phyloP scores from a whole-genome alignment of 2,888 invertebrate genomes.

The Patella ulyssiponensis region DNA sequence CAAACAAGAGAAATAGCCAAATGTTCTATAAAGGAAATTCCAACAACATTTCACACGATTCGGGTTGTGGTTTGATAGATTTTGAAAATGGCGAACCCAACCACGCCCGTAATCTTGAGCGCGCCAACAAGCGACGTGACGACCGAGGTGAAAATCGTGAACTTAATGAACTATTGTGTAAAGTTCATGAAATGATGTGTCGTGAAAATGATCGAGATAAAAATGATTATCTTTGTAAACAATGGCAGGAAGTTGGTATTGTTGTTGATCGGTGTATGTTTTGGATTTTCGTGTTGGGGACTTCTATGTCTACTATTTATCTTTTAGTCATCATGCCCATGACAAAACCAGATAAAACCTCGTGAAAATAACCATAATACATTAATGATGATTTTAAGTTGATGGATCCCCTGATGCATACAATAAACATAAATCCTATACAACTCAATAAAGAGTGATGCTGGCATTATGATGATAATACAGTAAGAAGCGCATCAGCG shows the following conservation, averaged over 20 bases:
- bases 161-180: slow-evolving; percentile 50
- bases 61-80: slow-evolving; percentile 60
- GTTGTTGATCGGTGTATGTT: slow-evolving; percentile 75
- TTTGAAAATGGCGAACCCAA: slow-evolving; percentile 54
- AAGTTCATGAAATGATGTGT: slow-evolving; percentile 53
- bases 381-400: not conserved
- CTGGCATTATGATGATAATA: too few relatives aligned
- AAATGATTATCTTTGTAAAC: slow-evolving; percentile 47
- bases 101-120: not conserved
- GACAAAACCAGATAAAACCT: slow-evolving; percentile 31
- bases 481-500: too few relatives aligned
- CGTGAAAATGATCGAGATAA: slow-evolving; percentile 56
- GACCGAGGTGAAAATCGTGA: slow-evolving; percentile 39
- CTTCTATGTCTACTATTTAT: slow-evolving; percentile 71
- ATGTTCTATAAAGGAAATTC: slow-evolving; percentile 39
- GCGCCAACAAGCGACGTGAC: slow-evolving; percentile 4
- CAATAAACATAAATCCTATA: too few relatives aligned
- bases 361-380: slow-evolving; percentile 5
- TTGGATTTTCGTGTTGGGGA: slow-evolving; percentile 74
- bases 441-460: too few relatives aligned
- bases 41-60: slow-evolving; percentile 56
- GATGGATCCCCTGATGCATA: not conserved
- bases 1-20: slow-evolving; percentile 11
- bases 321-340: slow-evolving; percentile 74
- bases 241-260: slow-evolving; percentile 73